phyloP scores from a whole-genome alignment of 92 coral and sea anemone genomes.

The Pocillopora grandis region DNA sequence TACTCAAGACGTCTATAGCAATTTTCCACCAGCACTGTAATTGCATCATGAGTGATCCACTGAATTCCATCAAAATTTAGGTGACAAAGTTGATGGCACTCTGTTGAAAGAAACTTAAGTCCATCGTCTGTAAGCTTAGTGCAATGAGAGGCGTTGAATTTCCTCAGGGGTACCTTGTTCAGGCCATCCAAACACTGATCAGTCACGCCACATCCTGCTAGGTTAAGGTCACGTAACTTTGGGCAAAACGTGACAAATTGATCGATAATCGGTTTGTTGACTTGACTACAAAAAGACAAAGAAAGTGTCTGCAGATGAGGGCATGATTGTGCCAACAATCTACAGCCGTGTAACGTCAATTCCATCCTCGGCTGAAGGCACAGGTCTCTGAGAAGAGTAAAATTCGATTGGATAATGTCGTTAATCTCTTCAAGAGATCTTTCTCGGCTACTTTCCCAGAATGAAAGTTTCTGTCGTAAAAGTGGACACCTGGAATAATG shows the following conservation, averaged over 20 bases:
- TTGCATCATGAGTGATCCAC: conserved; percentile 91
- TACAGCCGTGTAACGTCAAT: conserved; percentile 46
- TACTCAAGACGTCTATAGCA: conserved; percentile 58
- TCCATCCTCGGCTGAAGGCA: conserved; percentile 61
- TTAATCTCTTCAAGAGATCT: conserved; percentile 39
- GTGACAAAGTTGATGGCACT: conserved; percentile 55
- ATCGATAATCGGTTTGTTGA: conserved; percentile 43
- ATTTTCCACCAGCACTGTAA: conserved; percentile 64
- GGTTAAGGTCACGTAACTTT: conserved; percentile 60
- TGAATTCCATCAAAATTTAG: conserved; percentile 94
- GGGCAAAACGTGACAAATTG: conserved; percentile 67
- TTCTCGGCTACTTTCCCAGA: conserved; percentile 49
- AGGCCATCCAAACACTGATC: conserved; percentile 63
- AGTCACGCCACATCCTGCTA: conserved; percentile 80
- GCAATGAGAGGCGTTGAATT: conserved; percentile 83
- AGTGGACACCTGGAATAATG: conserved; percentile 61
- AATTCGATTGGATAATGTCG: conserved; percentile 51
- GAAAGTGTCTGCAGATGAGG: conserved; percentile 77
- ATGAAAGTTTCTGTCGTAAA: conserved; percentile 73
- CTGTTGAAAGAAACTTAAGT: conserved; percentile 51
- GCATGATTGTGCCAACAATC: conserved; percentile 58
- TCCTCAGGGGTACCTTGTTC: conserved; percentile 54
- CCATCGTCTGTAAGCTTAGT: conserved; percentile 75
- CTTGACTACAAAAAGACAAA: conserved; percentile 74
- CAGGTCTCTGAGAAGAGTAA: conserved; percentile 77